phyloP scores from a whole-genome alignment of 1,140 invertebrate genomes.

The Drosophila gunungcola region DNA sequence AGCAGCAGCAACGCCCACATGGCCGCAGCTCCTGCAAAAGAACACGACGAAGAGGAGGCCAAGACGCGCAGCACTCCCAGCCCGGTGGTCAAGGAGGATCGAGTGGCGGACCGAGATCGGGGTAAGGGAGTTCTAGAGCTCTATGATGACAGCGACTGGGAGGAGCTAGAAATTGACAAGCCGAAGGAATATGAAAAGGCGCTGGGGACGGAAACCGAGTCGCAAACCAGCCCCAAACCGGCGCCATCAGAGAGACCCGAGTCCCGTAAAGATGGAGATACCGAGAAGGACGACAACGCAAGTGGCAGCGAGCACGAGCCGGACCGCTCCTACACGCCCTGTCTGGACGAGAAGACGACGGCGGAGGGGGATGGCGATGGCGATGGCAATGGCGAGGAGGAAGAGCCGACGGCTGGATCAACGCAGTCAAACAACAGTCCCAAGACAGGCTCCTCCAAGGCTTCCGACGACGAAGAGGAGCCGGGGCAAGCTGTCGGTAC shows the following conservation, averaged over 20 bases:
- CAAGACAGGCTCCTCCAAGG: constrained; percentile 18
- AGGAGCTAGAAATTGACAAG: constrained; percentile 80
- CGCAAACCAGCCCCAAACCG: constrained; percentile 3
- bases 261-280: constrained; percentile 5
- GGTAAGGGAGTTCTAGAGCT: constrained; percentile 79
- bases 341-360: constrained; percentile 87
- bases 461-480: constrained; percentile 11
- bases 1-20: background rate
- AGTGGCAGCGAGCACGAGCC: constrained; percentile 48
- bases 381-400: constrained; percentile 21
- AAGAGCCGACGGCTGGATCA: background rate
- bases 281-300: background rate
- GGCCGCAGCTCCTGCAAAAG: background rate
- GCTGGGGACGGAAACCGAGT: constrained; percentile 19
- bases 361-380: constrained; percentile 53
- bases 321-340: constrained; percentile 88
- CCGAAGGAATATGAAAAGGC: constrained; percentile 76
- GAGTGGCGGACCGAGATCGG: constrained; percentile 42
- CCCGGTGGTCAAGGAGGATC: constrained; percentile 48
- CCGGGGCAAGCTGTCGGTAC: constrained; percentile 87
- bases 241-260: constrained; percentile 2
- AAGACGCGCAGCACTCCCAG: constrained; percentile 62
- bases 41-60: constrained; percentile 40
- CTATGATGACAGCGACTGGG: constrained; percentile 85
- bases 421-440: constrained; percentile 9